phyloP scores from a whole-genome alignment of 1,140 invertebrate genomes.

The Hirudo medicinalis region DNA sequence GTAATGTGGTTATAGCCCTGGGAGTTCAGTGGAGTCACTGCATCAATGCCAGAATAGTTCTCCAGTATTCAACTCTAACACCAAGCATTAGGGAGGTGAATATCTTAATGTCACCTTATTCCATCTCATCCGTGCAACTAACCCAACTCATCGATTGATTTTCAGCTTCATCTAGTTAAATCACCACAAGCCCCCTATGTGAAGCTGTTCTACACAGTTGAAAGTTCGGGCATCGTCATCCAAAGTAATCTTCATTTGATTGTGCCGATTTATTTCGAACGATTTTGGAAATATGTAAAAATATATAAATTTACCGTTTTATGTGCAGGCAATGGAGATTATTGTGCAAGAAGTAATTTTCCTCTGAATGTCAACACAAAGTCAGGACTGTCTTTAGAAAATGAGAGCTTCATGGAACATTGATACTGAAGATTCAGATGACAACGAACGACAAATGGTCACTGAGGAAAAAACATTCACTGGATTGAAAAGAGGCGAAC shows the following conservation, averaged over 20 bases:
- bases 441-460: too few relatives aligned
- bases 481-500: too few relatives aligned
- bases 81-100: slow-evolving; percentile 23
- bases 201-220: slow-evolving; percentile 30
- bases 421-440: too few relatives aligned
- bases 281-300: too few relatives aligned
- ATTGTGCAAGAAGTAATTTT: too few relatives aligned
- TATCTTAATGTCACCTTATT: not conserved
- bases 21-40: slow-evolving; percentile 36
- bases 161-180: slow-evolving; percentile 32
- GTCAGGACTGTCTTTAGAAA: too few relatives aligned
- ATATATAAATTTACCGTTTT: too few relatives aligned
- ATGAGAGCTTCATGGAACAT: too few relatives aligned
- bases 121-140: not conserved
- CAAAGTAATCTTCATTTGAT: slow-evolving; percentile 25
- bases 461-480: too few relatives aligned
- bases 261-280: not conserved
- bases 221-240: slow-evolving; percentile 29
- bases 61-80: slow-evolving; percentile 27
- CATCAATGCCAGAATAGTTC: slow-evolving; percentile 32
- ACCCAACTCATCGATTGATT: not conserved
- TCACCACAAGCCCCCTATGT: slow-evolving; percentile 33
- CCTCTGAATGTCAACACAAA: too few relatives aligned
- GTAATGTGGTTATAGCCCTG: slow-evolving; percentile 30
- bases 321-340: too few relatives aligned